phyloP scores from a whole-genome alignment of 2,113 vertebrate species.

The Rhabdomys dilectus region DNA sequence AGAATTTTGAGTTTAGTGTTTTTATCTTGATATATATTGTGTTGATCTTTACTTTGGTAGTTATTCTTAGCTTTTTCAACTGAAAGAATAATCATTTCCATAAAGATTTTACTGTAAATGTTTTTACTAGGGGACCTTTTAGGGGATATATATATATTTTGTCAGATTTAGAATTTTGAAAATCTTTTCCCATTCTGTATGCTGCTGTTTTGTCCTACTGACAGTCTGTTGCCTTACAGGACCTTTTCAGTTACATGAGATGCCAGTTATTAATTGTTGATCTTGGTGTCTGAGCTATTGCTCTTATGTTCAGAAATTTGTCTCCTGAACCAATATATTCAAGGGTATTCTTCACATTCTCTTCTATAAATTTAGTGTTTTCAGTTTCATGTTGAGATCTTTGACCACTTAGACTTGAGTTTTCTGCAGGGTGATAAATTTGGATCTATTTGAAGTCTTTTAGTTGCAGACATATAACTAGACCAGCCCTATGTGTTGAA shows the following conservation, averaged over 20 bases:
- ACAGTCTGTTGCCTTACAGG: too few species aligned
- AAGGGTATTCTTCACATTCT: background rate
- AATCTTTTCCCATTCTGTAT: too few species aligned
- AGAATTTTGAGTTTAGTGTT: conserved; percentile 48
- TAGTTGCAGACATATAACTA: background rate
- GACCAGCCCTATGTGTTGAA: background rate
- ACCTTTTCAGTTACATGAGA: too few species aligned
- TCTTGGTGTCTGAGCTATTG: background rate
- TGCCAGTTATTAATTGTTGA: too few species aligned
- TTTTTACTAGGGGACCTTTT: conserved; percentile 43
- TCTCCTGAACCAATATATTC: background rate
- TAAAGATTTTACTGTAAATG: background rate
- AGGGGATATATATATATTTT: background rate
- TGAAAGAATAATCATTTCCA: conserved; percentile 14
- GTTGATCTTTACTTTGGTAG: conserved; percentile 11
- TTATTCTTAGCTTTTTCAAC: conserved; percentile 47
- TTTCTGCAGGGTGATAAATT: background rate
- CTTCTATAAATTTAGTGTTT: background rate
- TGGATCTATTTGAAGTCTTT: background rate
- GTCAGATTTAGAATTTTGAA: too few species aligned
- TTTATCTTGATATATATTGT: conserved; percentile 37
- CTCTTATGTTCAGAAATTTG: background rate
- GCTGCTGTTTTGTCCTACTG: too few species aligned
- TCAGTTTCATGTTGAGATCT: background rate
- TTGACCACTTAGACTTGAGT: background rate